Conservation (phyloP, 2,797 vertebrate species). For the Clarias pachynema region DNA sequence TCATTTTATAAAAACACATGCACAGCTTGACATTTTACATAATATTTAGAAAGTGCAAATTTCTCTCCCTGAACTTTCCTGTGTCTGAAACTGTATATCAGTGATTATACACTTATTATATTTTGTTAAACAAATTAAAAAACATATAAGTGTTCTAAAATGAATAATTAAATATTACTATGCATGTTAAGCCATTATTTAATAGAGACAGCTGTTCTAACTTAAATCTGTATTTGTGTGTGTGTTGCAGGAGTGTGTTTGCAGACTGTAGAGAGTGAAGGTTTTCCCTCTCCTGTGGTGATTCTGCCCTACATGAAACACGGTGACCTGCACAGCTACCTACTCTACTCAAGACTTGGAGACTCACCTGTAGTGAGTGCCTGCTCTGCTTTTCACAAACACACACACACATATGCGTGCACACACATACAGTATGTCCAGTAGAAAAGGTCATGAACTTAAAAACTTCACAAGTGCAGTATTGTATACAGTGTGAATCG, state of each 20-base stretch:
- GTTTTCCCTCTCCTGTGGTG: slow-evolving; percentile 89
- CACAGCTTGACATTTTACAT: too few species aligned
- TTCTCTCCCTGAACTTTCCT: too few species aligned
- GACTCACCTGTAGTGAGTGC: slow-evolving; percentile 84
- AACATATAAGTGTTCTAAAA: too few species aligned
- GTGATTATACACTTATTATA: too few species aligned
- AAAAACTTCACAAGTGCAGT: not conserved
- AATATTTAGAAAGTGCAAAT: too few species aligned
- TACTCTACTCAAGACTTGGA: slow-evolving; percentile 88
- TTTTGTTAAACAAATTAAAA: too few species aligned
- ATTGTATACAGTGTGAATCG: not conserved
- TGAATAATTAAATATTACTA: too few species aligned
- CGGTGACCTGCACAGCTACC: slow-evolving; percentile 91
- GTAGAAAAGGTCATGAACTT: not conserved
- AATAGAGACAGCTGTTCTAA: not conserved
- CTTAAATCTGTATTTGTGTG: slow-evolving; percentile 39
- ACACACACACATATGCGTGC: not conserved
- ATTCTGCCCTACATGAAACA: slow-evolving; percentile 94
- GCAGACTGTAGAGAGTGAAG: slow-evolving; percentile 89
- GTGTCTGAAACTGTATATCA: too few species aligned
- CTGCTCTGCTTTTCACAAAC: not conserved
- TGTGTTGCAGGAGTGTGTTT: slow-evolving; percentile 85
- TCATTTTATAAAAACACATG: too few species aligned
- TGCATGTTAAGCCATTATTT: too few species aligned
- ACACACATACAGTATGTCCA: not conserved